Base-by-base conservation (phyloP, 2,797 vertebrate species). In the Leptatherina wallacei region DNA sequence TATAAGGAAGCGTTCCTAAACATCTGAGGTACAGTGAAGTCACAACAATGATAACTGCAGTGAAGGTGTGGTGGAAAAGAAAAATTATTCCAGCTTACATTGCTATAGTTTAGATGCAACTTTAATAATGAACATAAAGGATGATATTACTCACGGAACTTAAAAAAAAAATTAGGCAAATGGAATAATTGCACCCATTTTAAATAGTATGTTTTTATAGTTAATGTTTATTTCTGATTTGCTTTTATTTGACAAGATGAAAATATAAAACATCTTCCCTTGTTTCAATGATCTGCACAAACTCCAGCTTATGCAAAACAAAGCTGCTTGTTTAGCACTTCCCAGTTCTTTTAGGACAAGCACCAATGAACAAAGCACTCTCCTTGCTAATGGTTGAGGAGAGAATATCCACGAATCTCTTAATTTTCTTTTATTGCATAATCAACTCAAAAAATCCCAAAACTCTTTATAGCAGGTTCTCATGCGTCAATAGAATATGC, bases 11-110 rank as follows among this genome's bases (percentile, higher is more conserved):
- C 73, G 80, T 86, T 86, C 58, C 38, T 86, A 89, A 91, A 90
- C 77, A 85, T 85, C 69, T 84, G 76, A 92, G 85, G 77, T 74
- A 80, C 71, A 77, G 77, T 66, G 75, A 83, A 90, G 77, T 85
- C 78, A 85, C 65, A 85, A 70, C 63, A 86, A 65, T 44, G 64
- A 62, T 61, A 61, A 62, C 42, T 71, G 44, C 24, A 8, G 49
- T 3, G 22, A 78, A 69, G 32, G 13, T 67, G 27, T 62, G 33
- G 42, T 40, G 54, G 59, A 56, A 51, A 27, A 24, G 24, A 54
- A 24, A 54, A 52, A 27, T 11, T 61, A 59, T 57, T 6, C 49
- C 1, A 63, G 27, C 44, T 16, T 9, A 64, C 74, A 16, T 33
- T 1, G n/a, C 16, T 8, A 6, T 1, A 14, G 6, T 57, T 33